These are phyloP conservation scores for Scolanthus callimorphus DNA, from an alignment of 92 coral and sea anemone genomes.

Conservation along the genomic window DNA sequence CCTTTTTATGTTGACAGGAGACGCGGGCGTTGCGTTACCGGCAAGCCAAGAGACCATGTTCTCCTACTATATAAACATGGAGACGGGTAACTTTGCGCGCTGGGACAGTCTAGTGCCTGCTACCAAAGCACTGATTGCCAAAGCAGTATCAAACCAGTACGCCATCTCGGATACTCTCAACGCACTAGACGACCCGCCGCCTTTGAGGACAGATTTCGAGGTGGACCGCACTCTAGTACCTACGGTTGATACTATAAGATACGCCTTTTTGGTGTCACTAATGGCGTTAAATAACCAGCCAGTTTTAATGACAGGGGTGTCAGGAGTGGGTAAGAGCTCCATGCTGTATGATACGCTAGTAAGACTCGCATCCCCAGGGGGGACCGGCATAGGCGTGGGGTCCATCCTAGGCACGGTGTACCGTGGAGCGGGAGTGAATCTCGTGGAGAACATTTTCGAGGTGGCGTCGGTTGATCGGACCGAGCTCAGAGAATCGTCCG, in stretches of 20 bases:
- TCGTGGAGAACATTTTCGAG: conserved; percentile 72
- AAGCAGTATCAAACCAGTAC: conserved; percentile 78
- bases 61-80: conserved; percentile 80
- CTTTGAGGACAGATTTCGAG: conserved; percentile 40
- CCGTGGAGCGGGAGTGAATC: conserved; percentile 63
- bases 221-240: conserved; percentile 85
- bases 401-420: conserved; percentile 84
- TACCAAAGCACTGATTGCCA: conserved; percentile 80
- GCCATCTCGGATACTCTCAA: conserved; percentile 63
- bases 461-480: conserved; percentile 18
- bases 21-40: conserved; percentile 54
- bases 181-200: conserved; percentile 59
- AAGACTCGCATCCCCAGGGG: conserved; percentile 74
- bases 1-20: conserved; percentile 41
- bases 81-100: conserved; percentile 75
- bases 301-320: conserved; percentile 83
- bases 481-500: conserved; percentile 30
- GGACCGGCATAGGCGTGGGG: conserved; percentile 65
- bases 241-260: conserved; percentile 86
- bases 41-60: conserved; percentile 71
- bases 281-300: conserved; percentile 75
- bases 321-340: conserved; percentile 85
- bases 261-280: conserved; percentile 73
- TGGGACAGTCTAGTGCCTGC: conserved; percentile 88
- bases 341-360: conserved; percentile 70